A percentile compares a stretch with the other conserved stretches of the same genome.
Evolutionary conservation across 2,888 invertebrate species (phyloP).

Genomic region (Cetonia aurata): DNA sequence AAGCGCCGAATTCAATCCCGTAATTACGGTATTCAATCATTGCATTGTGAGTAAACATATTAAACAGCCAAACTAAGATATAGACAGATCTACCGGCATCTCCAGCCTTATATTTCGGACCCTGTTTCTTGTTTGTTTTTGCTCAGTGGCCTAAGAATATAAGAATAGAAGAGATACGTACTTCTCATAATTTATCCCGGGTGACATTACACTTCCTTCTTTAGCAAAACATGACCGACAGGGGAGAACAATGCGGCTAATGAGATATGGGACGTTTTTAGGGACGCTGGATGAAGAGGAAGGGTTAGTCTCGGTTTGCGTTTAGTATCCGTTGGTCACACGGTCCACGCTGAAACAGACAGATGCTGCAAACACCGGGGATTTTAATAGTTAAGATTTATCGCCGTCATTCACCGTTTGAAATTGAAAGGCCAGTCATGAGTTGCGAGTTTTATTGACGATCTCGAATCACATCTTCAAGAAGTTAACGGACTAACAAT

Average conservation of each 20-base stretch:
- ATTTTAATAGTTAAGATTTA: conserved; percentile 50
- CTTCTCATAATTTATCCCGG: conserved; percentile 28
- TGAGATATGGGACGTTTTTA: conserved; percentile 37
- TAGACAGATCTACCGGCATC: conserved; percentile 6
- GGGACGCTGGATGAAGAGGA: conserved; percentile 41
- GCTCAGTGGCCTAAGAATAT: conserved; percentile 15
- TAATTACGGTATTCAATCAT: conserved; percentile 34
- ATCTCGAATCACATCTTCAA: not conserved
- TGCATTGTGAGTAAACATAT: conserved; percentile 11
- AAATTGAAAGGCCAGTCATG: conserved; percentile 10
- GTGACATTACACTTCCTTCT: conserved; percentile 49
- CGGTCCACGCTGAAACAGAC: conserved; percentile 49
- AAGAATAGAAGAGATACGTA: conserved; percentile 23
- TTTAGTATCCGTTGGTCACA: conserved; percentile 53
- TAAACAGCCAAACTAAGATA: conserved; percentile 11
- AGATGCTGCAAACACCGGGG: conserved; percentile 51
- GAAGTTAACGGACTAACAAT: too few relatives aligned
- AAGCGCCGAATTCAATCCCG: conserved; percentile 14
- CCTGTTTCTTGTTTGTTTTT: conserved; percentile 32
- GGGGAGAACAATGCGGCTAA: conserved; percentile 45
- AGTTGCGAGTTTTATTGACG: conserved; percentile 14
- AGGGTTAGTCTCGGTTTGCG: conserved; percentile 27
- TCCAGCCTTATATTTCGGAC: not conserved
- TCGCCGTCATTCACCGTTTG: conserved; percentile 45
- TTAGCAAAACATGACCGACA: conserved; percentile 41